Evolutionary conservation across 2,888 invertebrate genomes (phyloP).

Genomic region (Morpho deidamia): DNA sequence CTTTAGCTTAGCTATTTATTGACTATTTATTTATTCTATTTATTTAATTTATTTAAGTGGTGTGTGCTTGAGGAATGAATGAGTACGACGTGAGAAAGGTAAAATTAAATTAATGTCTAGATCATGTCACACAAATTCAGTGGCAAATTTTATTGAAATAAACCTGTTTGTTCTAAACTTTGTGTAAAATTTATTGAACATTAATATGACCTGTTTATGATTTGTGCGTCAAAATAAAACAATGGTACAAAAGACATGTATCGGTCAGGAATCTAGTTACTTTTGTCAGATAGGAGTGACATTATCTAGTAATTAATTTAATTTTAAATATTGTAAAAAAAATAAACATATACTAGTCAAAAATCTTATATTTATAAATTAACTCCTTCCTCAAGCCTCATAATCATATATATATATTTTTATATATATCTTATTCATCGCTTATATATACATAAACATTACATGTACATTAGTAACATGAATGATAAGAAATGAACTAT

Average conservation of each 20-base stretch:
- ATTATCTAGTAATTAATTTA: slow-evolving; percentile 77
- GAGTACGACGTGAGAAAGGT: slow-evolving; percentile 69
- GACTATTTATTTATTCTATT: slow-evolving; percentile 78
- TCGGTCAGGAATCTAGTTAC: slow-evolving; percentile 73
- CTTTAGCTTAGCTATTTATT: slow-evolving; percentile 78
- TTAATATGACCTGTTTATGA: slow-evolving; percentile 46
- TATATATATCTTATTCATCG: slow-evolving; percentile 30
- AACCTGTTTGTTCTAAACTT: slow-evolving; percentile 73
- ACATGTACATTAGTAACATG: slow-evolving; percentile 48
- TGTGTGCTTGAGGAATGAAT: slow-evolving; percentile 72
- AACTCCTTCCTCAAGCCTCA: slow-evolving; percentile 46
- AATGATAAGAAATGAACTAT: slow-evolving; percentile 50
- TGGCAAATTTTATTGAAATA: slow-evolving; percentile 77
- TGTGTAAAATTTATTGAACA: slow-evolving; percentile 69
- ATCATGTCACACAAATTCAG: slow-evolving; percentile 78
- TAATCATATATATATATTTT: slow-evolving; percentile 20
- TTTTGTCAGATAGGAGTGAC: slow-evolving; percentile 66
- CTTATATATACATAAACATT: slow-evolving; percentile 34
- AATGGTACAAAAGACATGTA: slow-evolving; percentile 16
- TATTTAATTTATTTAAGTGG: slow-evolving; percentile 80
- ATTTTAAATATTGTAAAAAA: slow-evolving; percentile 51
- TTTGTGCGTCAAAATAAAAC: slow-evolving; percentile 51
- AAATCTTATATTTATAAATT: slow-evolving; percentile 45
- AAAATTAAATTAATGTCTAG: slow-evolving; percentile 78
- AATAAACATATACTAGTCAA: slow-evolving; percentile 73